phyloP scores from a whole-genome alignment of 2,113 vertebrate species.

The Varanus salvator region DNA sequence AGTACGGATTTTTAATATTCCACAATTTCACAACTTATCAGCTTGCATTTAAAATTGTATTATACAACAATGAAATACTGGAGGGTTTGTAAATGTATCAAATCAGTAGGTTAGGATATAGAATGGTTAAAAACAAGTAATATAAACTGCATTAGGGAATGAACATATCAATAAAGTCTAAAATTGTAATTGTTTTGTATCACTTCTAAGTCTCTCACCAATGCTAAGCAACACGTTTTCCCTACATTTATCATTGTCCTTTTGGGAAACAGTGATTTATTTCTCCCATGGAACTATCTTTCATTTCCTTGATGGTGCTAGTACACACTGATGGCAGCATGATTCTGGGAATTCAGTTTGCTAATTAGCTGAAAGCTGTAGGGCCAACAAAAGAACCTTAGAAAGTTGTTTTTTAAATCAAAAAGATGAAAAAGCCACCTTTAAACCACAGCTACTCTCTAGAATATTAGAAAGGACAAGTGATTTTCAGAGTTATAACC shows the following conservation, averaged over 20 bases:
- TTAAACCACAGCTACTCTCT: neutral
- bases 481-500: neutral
- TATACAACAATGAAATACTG: neutral
- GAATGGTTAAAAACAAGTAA: neutral
- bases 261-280: slow-evolving; percentile 33
- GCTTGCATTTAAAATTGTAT: neutral
- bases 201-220: neutral
- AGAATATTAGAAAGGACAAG: neutral
- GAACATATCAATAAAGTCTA: neutral
- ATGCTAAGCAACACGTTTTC: neutral
- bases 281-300: slow-evolving; percentile 30
- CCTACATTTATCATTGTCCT: slow-evolving; percentile 23
- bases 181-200: neutral
- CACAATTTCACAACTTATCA: neutral
- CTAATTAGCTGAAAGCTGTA: neutral
- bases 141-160: neutral
- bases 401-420: slow-evolving; percentile 3
- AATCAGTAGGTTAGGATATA: neutral
- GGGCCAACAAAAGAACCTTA: slow-evolving; percentile 45
- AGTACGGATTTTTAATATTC: neutral
- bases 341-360: slow-evolving; percentile 34
- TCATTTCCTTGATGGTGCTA: slow-evolving; percentile 21
- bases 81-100: neutral
- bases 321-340: slow-evolving; percentile 27
- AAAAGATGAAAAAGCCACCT: neutral